Evolutionary conservation across 2,888 invertebrate species (phyloP).

Genomic region (Ommatoiulus sabulosus): DNA sequence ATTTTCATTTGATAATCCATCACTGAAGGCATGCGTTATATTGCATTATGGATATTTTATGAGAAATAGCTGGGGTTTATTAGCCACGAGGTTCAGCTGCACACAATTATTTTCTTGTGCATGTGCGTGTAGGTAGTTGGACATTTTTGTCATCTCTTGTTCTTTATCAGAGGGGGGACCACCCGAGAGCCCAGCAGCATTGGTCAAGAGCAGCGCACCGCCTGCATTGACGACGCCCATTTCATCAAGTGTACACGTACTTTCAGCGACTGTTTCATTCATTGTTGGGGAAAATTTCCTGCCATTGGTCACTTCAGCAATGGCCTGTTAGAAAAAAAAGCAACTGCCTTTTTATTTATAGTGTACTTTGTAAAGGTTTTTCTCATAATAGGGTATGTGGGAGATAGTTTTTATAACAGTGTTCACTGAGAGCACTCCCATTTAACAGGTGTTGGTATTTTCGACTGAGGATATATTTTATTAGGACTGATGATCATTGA

Average conservation of each 20-base stretch:
- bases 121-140: constrained; percentile 45
- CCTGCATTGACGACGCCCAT: neutral
- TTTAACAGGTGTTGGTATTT: constrained; percentile 58
- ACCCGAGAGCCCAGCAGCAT: neutral
- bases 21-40: neutral
- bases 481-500: constrained; percentile 58
- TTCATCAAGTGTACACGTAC: neutral
- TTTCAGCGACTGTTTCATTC: constrained; percentile 26
- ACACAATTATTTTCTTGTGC: constrained; percentile 13
- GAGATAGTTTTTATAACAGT: constrained; percentile 56
- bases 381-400: constrained; percentile 55
- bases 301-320: constrained; percentile 17
- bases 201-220: neutral
- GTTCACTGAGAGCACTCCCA: constrained; percentile 48
- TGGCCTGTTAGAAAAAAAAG: constrained; percentile 38
- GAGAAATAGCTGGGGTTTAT: constrained; percentile 45
- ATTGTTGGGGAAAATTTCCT: constrained; percentile 49
- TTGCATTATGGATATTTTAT: constrained; percentile 47
- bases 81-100: neutral
- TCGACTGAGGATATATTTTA: constrained; percentile 60
- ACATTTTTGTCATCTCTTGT: constrained; percentile 42
- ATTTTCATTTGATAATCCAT: constrained; percentile 6
- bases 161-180: constrained; percentile 22
- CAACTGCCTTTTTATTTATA: constrained; percentile 55
- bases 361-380: constrained; percentile 56